These are phyloP conservation scores for Tenthredo notha DNA, from an alignment of 2,888 invertebrate species.

Conservation along the genomic window DNA sequence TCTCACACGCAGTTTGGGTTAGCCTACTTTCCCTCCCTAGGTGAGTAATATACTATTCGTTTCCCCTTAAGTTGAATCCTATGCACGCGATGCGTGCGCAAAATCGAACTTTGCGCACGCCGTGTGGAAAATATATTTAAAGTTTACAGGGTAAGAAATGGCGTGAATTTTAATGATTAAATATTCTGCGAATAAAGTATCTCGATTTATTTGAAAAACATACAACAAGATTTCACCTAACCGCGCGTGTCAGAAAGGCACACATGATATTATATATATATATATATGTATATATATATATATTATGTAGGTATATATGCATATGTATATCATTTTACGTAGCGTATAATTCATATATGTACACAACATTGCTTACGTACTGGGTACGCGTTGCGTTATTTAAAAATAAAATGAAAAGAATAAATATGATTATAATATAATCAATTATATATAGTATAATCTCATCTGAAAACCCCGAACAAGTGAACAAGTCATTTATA, in stretches of 20 bases:
- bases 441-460: conserved; percentile 23
- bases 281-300: conserved; percentile 59
- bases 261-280: conserved; percentile 69
- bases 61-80: too few relatives aligned
- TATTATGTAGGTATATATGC: conserved; percentile 31
- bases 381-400: not conserved
- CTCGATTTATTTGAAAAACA: conserved; percentile 75
- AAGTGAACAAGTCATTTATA: conserved; percentile 16
- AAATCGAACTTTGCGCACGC: too few relatives aligned
- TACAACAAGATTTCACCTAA: conserved; percentile 76
- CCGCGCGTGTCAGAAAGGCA: conserved; percentile 76
- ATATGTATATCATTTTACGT: conserved; percentile 46
- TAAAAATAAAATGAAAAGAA: not conserved
- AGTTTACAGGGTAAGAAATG: not conserved
- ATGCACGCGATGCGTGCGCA: too few relatives aligned
- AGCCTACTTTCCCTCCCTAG: too few relatives aligned
- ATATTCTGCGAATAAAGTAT: conserved; percentile 47
- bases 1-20: too few relatives aligned
- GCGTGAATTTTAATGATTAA: not conserved
- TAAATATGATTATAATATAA: not conserved
- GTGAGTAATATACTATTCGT: too few relatives aligned
- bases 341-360: conserved; percentile 33
- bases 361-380: conserved; percentile 27
- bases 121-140: not conserved
- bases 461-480: conserved; percentile 1